Percentiles rank a stretch among this genome's conserved stretches.
These are phyloP conservation scores for Marisa cornuarietis DNA, from an alignment of 1,140 invertebrate genomes.

Conservation along the genomic window DNA sequence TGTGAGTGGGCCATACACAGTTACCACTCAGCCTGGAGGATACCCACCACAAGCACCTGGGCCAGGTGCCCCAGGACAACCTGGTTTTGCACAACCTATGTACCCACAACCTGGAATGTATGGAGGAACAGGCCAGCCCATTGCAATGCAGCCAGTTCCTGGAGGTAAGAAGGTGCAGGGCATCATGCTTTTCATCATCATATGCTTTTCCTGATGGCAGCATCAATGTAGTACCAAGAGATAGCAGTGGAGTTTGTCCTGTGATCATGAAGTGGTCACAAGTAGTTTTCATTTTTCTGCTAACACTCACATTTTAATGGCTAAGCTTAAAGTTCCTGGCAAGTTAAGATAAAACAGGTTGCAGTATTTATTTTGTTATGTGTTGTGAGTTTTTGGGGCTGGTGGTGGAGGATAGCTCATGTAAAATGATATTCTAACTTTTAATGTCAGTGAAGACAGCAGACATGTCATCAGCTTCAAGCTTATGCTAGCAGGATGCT, in stretches of 20 bases:
- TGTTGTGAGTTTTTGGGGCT: no score
- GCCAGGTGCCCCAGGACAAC: conserved; percentile 7
- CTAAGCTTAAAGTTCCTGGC: no score
- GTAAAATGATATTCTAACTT: no score
- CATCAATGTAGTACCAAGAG: background rate
- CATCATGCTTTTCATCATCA: background rate
- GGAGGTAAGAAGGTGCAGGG: conserved; percentile 23
- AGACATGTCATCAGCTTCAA: no score
- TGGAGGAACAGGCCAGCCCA: conserved; percentile 7
- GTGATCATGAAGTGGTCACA: background rate
- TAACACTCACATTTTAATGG: no score
- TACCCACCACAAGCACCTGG: conserved; percentile 11
- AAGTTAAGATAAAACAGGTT: no score
- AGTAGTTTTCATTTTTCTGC: no score
- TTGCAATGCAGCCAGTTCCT: conserved; percentile 36
- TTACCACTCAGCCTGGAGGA: background rate
- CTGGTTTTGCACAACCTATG: background rate
- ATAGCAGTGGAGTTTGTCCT: background rate
- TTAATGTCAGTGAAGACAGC: no score
- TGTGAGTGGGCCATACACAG: background rate
- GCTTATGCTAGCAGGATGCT: no score
- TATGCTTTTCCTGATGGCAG: background rate
- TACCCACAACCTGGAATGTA: background rate
- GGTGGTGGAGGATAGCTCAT: no score
- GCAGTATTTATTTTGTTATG: no score